phyloP scores from a whole-genome alignment of 2,888 invertebrate species.

The Kuschelorhynchus macadamiae region DNA sequence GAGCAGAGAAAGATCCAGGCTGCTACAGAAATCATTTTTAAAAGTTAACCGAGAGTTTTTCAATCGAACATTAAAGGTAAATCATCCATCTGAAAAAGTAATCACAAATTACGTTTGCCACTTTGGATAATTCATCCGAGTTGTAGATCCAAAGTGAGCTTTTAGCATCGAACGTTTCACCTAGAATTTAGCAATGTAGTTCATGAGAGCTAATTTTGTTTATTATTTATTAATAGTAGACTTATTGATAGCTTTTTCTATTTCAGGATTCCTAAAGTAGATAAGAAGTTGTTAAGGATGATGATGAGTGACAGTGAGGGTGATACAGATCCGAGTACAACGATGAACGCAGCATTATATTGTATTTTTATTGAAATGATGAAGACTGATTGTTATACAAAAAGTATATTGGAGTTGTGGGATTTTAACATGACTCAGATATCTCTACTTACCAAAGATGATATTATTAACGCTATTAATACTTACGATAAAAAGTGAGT shows the following conservation, averaged over 20 bases:
- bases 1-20: too few species aligned
- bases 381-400: conserved; percentile 74
- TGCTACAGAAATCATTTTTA: too few species aligned
- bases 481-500: conserved; percentile 69
- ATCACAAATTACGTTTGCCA: too few species aligned
- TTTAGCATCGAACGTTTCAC: too few species aligned
- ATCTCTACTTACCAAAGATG: conserved; percentile 71
- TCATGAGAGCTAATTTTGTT: too few species aligned
- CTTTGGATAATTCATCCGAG: too few species aligned
- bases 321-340: conserved; percentile 71
- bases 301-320: conserved; percentile 44
- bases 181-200: too few species aligned
- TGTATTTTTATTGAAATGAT: conserved; percentile 77
- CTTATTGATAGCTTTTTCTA: neutral
- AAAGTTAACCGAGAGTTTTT: too few species aligned
- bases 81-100: too few species aligned
- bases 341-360: conserved; percentile 73
- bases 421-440: conserved; percentile 73
- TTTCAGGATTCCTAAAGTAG: conserved; percentile 58
- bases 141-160: too few species aligned
- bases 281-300: conserved; percentile 54
- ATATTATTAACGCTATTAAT: conserved; percentile 76
- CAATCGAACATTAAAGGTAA: too few species aligned
- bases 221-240: too few species aligned
- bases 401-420: conserved; percentile 82